Base-by-base conservation (phyloP, 2,797 vertebrate genomes). In the Podarcis lilfordi region DNA sequence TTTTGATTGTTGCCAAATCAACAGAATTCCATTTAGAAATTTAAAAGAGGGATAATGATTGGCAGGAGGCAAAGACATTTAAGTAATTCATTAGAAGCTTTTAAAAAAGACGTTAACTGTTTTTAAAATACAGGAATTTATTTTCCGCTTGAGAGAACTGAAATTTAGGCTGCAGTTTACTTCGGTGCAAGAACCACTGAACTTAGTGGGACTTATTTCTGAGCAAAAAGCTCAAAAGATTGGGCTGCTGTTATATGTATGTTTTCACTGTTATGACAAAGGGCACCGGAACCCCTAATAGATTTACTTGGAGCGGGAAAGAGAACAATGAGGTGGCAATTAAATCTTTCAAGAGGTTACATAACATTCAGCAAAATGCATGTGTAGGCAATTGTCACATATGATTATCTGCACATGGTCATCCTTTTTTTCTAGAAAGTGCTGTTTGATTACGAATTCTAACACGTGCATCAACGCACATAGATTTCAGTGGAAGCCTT, bases 301-400 rank as follows among this genome's bases (percentile, higher is more conserved):
- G 32, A 11, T 71, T 68, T 82, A 43, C 64, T 82, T 82, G 25
- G 29, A 11, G 50, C n/a, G 29, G 6, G 32, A 78, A 32, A 25
- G 32, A n/a, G 17, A 40, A 83, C 84, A n/a, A 32, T 66, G 2
- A 32, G 74, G 21, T 9, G 68, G 35, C 29, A 72, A 29, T 64
- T 3, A 32, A 21, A 32, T 43, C 45, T 25, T 72, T 45, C 27
- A 27, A 74, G 4, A 66, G 10, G n/a, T 37, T 83, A 64, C 74
- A 77, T 71, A 88, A 78, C 75, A 78, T 69, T n/a, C 40, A 43
- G 77, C 55, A 68, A 75, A 80, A 75, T 75, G 37, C 37, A 50
- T 68, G 25, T 32, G 9, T 29, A 6, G 37, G 59, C 45, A 68
- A 11, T 76, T 27, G 19, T 61, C 27, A 40, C 66, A 45, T 84